These are phyloP conservation scores for Axea sp. DNA, from an alignment of 2,888 invertebrate species.

Conservation along the genomic window DNA sequence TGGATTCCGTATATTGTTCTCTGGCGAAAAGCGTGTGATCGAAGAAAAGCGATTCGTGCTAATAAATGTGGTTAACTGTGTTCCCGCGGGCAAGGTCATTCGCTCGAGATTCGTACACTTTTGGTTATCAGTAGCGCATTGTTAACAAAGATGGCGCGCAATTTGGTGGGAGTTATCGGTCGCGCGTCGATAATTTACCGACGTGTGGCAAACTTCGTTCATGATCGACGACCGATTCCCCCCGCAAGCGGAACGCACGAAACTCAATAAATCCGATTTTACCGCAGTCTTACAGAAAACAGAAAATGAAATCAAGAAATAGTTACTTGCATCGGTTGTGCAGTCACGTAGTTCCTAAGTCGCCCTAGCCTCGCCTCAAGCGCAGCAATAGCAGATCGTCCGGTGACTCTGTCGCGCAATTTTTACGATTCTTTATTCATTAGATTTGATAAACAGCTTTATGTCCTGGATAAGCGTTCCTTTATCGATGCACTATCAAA, in stretches of 20 bases:
- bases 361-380: conserved; percentile 79
- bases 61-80: conserved; percentile 13
- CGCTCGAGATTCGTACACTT: conserved; percentile 9
- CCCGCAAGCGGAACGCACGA: conserved; percentile 32
- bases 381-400: conserved; percentile 67
- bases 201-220: conserved; percentile 24
- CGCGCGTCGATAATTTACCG: conserved; percentile 58
- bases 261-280: conserved; percentile 37
- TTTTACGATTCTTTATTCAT: too few relatives aligned
- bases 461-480: too few relatives aligned
- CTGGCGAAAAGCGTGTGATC: conserved; percentile 61
- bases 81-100: conserved; percentile 25
- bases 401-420: conserved; percentile 45
- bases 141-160: conserved; percentile 11
- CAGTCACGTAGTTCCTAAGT: conserved; percentile 80
- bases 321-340: conserved; percentile 80
- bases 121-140: neutral
- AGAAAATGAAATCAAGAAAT: conserved; percentile 68
- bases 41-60: conserved; percentile 36
- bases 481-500: too few relatives aligned
- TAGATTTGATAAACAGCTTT: too few relatives aligned
- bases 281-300: conserved; percentile 64
- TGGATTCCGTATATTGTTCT: conserved; percentile 69
- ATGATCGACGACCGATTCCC: conserved; percentile 38
- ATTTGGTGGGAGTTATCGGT: conserved; percentile 5